Evolutionary conservation across 2,113 vertebrate genomes (phyloP).

Genomic region (Entosphenus tridentatus): DNA sequence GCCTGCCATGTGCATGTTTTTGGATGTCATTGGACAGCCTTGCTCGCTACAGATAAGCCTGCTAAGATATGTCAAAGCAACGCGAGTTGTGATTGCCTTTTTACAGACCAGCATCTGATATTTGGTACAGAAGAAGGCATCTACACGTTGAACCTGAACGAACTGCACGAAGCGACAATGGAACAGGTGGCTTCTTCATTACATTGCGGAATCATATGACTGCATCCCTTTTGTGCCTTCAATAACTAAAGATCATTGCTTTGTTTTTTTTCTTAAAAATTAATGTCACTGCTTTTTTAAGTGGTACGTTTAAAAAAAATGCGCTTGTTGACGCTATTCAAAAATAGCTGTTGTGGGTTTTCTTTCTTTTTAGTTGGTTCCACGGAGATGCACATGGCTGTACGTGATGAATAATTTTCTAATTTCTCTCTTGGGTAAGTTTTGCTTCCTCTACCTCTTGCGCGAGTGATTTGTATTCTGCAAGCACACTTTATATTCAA

Average conservation of each 20-base stretch:
- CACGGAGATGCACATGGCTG: constrained; percentile 79
- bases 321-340: no score
- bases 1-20: no score
- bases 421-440: constrained; percentile 83
- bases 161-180: constrained; percentile 93
- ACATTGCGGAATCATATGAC: no score
- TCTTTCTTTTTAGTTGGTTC: constrained; percentile 43
- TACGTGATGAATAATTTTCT: constrained; percentile 98
- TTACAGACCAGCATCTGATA: constrained; percentile 90
- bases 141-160: constrained; percentile 91
- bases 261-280: no score
- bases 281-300: no score
- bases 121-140: constrained; percentile 96
- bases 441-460: constrained; percentile 6
- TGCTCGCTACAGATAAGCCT: no score
- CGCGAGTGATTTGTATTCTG: background rate
- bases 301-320: no score
- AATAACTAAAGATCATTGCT: no score
- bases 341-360: background rate
- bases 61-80: no score
- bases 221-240: no score
- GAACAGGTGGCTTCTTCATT: constrained; percentile 41
- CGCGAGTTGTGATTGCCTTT: background rate
- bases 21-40: no score
- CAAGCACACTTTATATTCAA: background rate